phyloP scores from a whole-genome alignment of 2,797 vertebrate genomes.

The Mormyrops boulengeri region DNA sequence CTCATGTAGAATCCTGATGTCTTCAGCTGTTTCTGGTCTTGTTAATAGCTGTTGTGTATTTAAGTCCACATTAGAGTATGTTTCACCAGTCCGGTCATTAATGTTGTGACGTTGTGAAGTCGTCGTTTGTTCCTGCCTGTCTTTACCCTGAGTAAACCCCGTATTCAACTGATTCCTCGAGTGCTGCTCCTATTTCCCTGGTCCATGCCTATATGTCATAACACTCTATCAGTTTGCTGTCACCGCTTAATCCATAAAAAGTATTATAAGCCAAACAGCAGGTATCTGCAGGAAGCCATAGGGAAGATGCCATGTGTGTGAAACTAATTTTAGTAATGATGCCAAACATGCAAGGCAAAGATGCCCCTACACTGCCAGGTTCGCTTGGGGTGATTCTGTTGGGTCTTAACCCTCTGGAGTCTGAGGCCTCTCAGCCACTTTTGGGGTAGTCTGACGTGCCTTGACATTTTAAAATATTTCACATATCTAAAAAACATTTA shows the following conservation, averaged over 20 bases:
- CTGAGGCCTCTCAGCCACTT: too few relatives aligned
- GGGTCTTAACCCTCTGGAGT: neutral
- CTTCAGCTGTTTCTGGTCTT: neutral
- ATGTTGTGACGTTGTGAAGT: neutral
- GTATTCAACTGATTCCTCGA: neutral
- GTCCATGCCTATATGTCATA: neutral
- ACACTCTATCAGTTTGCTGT: neutral
- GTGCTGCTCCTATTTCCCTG: neutral
- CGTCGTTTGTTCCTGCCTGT: neutral
- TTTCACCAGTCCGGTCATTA: neutral
- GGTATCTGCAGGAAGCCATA: neutral
- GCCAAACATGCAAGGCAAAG: neutral
- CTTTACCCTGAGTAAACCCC: neutral
- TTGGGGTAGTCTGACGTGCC: too few relatives aligned
- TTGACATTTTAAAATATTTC: too few relatives aligned
- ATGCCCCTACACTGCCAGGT: neutral
- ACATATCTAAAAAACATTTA: too few relatives aligned
- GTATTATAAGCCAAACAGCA: neutral
- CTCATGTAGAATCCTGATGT: neutral
- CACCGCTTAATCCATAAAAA: neutral
- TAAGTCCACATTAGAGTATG: neutral
- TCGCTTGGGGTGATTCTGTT: neutral
- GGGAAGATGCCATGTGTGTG: neutral
- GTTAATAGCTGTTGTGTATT: neutral
- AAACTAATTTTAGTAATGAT: neutral